Evolutionary conservation across 2,797 vertebrate species (phyloP), one percentile per base, ranked within the genome.

Genomic region (Poeciliopsis paucimaculata): DNA sequence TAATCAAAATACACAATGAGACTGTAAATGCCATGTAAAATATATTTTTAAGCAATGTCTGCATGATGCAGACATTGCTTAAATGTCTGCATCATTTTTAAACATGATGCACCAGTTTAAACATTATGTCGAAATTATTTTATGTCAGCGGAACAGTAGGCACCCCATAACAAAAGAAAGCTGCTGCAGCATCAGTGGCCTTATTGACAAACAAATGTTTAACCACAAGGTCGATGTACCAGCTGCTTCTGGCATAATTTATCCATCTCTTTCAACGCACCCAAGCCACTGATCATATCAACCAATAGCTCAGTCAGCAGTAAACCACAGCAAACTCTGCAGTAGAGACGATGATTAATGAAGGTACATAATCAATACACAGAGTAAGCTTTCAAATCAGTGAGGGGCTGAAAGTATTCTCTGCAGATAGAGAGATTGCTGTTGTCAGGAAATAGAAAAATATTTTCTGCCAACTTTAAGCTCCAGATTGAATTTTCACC

Each of bases 231-330:
- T 53, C 15, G 11, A 73, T 23, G 10, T 1, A 51, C 72, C 34
- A 39, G 49, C 34, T 73, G 49, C 34, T 36, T 39, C 53, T 36
- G 34, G 51, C 11, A 51, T 6, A 12, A 23, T 55, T 53, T 53
- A 39, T 73, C 6, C 45, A 23, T 34, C 6, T 34, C 57, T 5
- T 45, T 26, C 16, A 34, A 34, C 28, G 13, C 28, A 64, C 45
- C 23, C 20, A n/a, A n/a, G 34, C 75, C 75, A 77, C 23, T 36
- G 18, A 36, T 64, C 62, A 36, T 9, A 51, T n/a, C 75, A 77
- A 13, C 34, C 23, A 18, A 41, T 16, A 51, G 46, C 76, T 41
- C 46, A 68, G 26, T 51, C 34, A 51, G 28, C 64, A 39, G 28
- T n/a, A 34, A 76, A 20, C n/a, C 41, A n/a, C 49, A 39, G 49